A percentile compares a stretch with the other conserved stretches of the same genome.
These are phyloP conservation scores for Tangara arthus DNA, from an alignment of 2,797 vertebrate species.

Conservation along the genomic window DNA sequence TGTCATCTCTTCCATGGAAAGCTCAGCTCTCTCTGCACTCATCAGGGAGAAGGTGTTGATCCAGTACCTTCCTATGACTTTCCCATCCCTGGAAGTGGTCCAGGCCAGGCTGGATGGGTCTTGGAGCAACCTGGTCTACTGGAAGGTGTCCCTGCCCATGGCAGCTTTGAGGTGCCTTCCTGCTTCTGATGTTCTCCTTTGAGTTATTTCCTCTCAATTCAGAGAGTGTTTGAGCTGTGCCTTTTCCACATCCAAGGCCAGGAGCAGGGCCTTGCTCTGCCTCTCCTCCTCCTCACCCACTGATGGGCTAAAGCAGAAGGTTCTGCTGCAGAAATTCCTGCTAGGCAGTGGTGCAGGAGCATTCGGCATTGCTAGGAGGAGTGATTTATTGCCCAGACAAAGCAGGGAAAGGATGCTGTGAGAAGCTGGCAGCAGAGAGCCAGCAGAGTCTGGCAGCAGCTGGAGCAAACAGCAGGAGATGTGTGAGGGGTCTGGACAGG, in stretches of 20 bases:
- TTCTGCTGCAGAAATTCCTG: background rate
- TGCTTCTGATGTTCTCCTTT: background rate
- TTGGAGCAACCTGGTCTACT: background rate
- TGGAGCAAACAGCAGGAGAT: background rate
- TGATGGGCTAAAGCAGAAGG: fast-evolving
- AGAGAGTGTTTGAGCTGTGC: background rate
- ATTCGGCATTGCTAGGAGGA: background rate
- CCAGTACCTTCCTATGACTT: background rate
- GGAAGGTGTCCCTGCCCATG: background rate
- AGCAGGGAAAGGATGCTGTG: background rate
- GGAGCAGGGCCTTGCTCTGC: background rate
- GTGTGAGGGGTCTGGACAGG: background rate
- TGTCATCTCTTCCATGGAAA: background rate
- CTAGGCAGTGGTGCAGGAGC: background rate
- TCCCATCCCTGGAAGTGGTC: background rate
- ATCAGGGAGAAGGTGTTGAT: background rate
- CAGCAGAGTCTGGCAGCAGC: background rate
- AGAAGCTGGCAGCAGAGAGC: background rate
- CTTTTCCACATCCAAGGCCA: background rate
- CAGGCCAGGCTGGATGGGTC: background rate
- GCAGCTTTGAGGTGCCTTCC: background rate
- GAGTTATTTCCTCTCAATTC: background rate
- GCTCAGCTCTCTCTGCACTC: background rate
- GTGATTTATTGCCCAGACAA: background rate
- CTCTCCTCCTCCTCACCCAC: background rate